phyloP scores from a whole-genome alignment of 2,797 vertebrate species.

The Emys orbicularis region DNA sequence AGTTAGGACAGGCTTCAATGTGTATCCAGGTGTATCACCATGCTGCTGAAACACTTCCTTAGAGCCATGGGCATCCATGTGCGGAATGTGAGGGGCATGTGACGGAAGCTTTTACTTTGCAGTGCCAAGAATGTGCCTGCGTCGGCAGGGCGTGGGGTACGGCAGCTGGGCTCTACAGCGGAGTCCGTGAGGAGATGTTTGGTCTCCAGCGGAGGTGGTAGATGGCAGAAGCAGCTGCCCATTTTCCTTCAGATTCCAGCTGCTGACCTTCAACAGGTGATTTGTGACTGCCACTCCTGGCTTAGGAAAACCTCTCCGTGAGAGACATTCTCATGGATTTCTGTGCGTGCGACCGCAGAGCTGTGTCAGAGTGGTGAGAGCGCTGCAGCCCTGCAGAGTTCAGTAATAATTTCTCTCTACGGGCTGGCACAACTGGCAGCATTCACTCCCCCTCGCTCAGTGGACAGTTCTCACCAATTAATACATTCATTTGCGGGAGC shows the following conservation, averaged over 20 bases:
- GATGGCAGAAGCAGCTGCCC: neutral
- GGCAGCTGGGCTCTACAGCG: neutral
- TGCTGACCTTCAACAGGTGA: neutral
- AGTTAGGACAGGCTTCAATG: neutral
- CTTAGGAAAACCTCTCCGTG: neutral
- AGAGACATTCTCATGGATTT: neutral
- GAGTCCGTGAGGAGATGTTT: neutral
- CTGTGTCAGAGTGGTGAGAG: neutral
- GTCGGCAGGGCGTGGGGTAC: neutral
- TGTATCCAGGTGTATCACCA: neutral
- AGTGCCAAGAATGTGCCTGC: neutral
- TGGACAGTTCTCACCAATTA: constrained; percentile 39
- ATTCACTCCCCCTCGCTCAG: constrained; percentile 27
- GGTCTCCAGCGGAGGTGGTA: neutral
- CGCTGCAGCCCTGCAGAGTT: neutral
- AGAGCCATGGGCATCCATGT: neutral
- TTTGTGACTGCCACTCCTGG: neutral
- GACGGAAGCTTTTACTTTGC: neutral
- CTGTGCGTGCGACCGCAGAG: rapidly evolving
- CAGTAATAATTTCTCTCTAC: neutral
- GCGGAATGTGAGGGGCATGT: neutral
- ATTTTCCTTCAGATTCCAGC: neutral
- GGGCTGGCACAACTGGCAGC: constrained; percentile 34
- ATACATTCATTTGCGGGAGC: constrained; percentile 30
- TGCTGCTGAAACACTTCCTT: neutral